phyloP scores from a whole-genome alignment of 2,888 invertebrate species.

The Drosophila villosipedis region DNA sequence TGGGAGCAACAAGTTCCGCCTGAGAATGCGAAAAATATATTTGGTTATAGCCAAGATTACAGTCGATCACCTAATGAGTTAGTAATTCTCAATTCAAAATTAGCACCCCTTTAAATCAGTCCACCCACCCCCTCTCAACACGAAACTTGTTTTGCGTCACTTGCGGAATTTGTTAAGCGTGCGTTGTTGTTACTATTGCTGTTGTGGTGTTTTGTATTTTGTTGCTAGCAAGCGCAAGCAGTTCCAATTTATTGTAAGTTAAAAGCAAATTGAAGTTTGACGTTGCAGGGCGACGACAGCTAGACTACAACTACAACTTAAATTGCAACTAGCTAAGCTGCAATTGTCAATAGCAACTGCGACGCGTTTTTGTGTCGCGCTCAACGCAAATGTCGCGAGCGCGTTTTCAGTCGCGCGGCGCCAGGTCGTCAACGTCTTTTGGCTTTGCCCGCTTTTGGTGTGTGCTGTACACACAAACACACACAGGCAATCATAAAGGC shows the following conservation, averaged over 20 bases:
- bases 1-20: slow-evolving; percentile 15
- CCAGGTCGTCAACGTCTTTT: slow-evolving; percentile 35
- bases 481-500: neutral
- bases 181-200: slow-evolving; percentile 43
- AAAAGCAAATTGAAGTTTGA: slow-evolving; percentile 76
- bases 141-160: slow-evolving; percentile 63
- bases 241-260: slow-evolving; percentile 73
- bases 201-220: slow-evolving; percentile 30
- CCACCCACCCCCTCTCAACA: neutral
- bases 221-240: slow-evolving; percentile 17
- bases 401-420: slow-evolving; percentile 52
- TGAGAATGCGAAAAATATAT: slow-evolving; percentile 16
- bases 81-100: slow-evolving; percentile 27
- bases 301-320: neutral
- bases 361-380: slow-evolving; percentile 44
- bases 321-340: slow-evolving; percentile 8
- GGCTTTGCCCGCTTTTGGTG: slow-evolving; percentile 52
- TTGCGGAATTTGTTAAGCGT: slow-evolving; percentile 59
- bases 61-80: slow-evolving; percentile 40
- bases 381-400: slow-evolving; percentile 49
- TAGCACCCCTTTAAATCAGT: neutral
- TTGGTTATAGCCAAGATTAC: neutral
- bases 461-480: slow-evolving; percentile 15
- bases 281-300: slow-evolving; percentile 13
- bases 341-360: slow-evolving; percentile 11